Base-by-base conservation (phyloP, 2,113 vertebrate genomes). In the Phrynosoma blainvillii region DNA sequence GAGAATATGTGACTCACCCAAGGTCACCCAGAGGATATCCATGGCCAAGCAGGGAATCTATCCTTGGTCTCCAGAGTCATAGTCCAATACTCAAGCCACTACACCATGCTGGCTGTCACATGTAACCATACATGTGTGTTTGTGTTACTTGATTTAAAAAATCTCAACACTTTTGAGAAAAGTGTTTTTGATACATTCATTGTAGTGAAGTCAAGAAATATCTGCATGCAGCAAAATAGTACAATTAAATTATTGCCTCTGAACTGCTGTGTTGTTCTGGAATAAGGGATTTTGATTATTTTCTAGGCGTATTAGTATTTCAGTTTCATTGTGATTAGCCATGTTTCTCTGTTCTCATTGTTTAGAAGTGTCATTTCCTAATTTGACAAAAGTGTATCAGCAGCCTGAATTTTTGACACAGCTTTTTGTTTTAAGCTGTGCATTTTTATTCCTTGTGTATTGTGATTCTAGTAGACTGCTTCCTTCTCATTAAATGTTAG, bases 351-450 rank as follows among this genome's bases (percentile, higher is more conserved):
- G 20, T 84, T 65, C 86, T 62, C 79, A 78, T 0, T 5, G 65
- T 84, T 82, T 54, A 32, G 54, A 12, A 52, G 52, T 1, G 0
- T 42, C n/a, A 79, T 18, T 0, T 56, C 5, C n/a, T 82, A n/a
- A 25, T 20, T 77, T 40, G 66, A 21, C 2, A 10, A 14, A 7
- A 25, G 65, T 77, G 9, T 0, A 76, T 47, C 0, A 0, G 65
- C 52, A 81, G 23, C 74, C 56, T 0, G 0, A 87, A 18, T 82
- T 80, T 62, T 10, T 79, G 42, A 88, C 66, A 59, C 40, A 7
- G 0, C 88, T n/a, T 90, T 92, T 56, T 91, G 90, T 81, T 85
- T n/a, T 74, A 8, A 90, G 90, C 21, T 83, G 56, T 84, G 5
- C 70, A 9, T 82, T 91, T 87, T 81, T 5, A 81, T 91, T 76